Percentiles rank a stretch among this genome's conserved stretches.
Evolutionary conservation across 2,797 vertebrate genomes (phyloP).

Genomic region (Lutjanus campechanus): DNA sequence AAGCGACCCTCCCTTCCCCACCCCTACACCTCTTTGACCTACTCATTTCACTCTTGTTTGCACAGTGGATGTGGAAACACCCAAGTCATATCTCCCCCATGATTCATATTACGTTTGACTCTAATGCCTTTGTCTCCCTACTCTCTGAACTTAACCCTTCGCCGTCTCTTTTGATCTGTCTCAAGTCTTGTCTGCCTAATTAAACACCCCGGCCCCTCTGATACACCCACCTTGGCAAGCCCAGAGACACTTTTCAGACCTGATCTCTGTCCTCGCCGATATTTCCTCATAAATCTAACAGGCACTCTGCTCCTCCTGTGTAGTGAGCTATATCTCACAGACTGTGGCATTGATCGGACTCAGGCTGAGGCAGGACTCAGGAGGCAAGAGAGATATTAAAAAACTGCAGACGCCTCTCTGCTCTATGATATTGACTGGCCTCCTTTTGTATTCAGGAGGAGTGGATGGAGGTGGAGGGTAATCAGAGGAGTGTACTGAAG

Average conservation of each 20-base stretch:
- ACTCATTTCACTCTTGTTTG: slow-evolving; percentile 76
- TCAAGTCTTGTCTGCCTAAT: slow-evolving; percentile 65
- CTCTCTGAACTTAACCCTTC: slow-evolving; percentile 57
- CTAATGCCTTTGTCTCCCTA: slow-evolving; percentile 55
- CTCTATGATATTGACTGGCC: slow-evolving; percentile 76
- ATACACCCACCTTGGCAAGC: slow-evolving; percentile 54
- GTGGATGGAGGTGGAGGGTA: slow-evolving; percentile 57
- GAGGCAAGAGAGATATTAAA: slow-evolving; percentile 80
- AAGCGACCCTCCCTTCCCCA: slow-evolving; percentile 19
- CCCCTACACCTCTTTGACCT: slow-evolving; percentile 50
- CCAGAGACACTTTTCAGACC: slow-evolving; percentile 64
- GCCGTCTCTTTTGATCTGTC: slow-evolving; percentile 48
- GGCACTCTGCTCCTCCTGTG: slow-evolving; percentile 57
- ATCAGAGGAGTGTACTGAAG: slow-evolving; percentile 71
- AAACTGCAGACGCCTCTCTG: slow-evolving; percentile 71
- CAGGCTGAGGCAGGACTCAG: slow-evolving; percentile 70
- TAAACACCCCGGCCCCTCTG: slow-evolving; percentile 51
- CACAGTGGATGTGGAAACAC: slow-evolving; percentile 67
- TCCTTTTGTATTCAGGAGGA: slow-evolving; percentile 74
- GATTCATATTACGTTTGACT: slow-evolving; percentile 58
- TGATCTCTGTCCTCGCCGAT: slow-evolving; percentile 58
- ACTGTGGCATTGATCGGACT: slow-evolving; percentile 81
- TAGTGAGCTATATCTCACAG: slow-evolving; percentile 75
- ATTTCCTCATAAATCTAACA: slow-evolving; percentile 77
- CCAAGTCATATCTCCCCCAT: slow-evolving; percentile 50